These are phyloP conservation scores for Macquaria australasica DNA, from an alignment of 2,113 vertebrate species.

Conservation along the genomic window DNA sequence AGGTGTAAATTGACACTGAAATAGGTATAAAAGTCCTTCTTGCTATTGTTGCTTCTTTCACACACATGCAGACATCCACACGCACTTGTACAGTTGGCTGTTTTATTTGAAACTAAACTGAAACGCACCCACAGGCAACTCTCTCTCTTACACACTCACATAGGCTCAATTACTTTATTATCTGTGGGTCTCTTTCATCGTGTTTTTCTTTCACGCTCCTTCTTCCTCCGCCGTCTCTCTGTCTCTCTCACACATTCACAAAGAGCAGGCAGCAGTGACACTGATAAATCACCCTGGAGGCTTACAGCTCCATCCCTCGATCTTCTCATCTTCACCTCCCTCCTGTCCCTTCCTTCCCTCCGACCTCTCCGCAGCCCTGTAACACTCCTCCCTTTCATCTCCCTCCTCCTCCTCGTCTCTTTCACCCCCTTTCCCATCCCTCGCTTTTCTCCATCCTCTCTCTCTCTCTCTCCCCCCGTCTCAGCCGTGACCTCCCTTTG, in stretches of 20 bases:
- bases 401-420: neutral
- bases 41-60: neutral
- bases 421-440: conserved; percentile 6
- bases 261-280: conserved; percentile 21
- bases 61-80: neutral
- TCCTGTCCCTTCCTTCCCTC: neutral
- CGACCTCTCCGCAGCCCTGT: conserved; percentile 30
- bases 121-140: conserved; percentile 6
- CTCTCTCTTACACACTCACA: neutral
- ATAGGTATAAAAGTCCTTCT: neutral
- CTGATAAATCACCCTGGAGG: conserved; percentile 47
- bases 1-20: conserved; percentile 5
- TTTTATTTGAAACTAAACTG: conserved; percentile 15
- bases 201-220: neutral
- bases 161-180: neutral
- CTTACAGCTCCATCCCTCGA: conserved; percentile 27
- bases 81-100: neutral
- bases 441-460: neutral
- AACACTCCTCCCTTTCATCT: conserved; percentile 2
- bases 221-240: neutral
- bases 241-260: conserved; percentile 5
- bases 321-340: neutral
- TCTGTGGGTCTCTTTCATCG: neutral
- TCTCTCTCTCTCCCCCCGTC: neutral
- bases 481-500: neutral